phyloP scores from a whole-genome alignment of 2,113 vertebrate genomes.

The Acinonyx jubatus region DNA sequence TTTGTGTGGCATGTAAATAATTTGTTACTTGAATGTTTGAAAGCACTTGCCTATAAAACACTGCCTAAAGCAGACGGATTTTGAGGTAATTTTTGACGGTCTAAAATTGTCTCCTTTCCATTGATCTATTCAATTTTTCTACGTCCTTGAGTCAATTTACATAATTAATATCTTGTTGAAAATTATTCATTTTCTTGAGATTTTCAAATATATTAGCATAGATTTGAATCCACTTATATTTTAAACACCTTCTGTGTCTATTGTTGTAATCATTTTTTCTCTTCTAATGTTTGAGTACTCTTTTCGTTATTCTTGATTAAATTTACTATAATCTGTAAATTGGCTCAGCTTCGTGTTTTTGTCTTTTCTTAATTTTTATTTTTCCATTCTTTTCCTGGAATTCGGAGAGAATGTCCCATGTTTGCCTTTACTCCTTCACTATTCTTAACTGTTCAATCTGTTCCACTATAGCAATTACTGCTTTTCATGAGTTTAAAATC shows the following conservation, averaged over 20 bases:
- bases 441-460: neutral
- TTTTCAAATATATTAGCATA: constrained; percentile 61
- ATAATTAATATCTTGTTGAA: constrained; percentile 58
- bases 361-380: neutral
- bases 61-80: neutral
- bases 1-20: neutral
- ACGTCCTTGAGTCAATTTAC: constrained; percentile 16
- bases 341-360: neutral
- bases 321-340: neutral
- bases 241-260: neutral
- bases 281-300: neutral
- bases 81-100: neutral
- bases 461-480: neutral
- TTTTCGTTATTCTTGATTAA: constrained; percentile 26
- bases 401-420: neutral
- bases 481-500: neutral
- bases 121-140: constrained; percentile 44
- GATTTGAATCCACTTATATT: constrained; percentile 58
- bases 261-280: constrained; percentile 2
- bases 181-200: constrained; percentile 54
- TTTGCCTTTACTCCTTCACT: neutral
- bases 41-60: neutral
- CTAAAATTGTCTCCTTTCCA: constrained; percentile 32
- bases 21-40: neutral
- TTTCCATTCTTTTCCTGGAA: neutral